Evolutionary conservation across 2,113 vertebrate genomes (phyloP), one percentile per base, ranked within the genome.

Genomic region (Leptobrachium leishanense): DNA sequence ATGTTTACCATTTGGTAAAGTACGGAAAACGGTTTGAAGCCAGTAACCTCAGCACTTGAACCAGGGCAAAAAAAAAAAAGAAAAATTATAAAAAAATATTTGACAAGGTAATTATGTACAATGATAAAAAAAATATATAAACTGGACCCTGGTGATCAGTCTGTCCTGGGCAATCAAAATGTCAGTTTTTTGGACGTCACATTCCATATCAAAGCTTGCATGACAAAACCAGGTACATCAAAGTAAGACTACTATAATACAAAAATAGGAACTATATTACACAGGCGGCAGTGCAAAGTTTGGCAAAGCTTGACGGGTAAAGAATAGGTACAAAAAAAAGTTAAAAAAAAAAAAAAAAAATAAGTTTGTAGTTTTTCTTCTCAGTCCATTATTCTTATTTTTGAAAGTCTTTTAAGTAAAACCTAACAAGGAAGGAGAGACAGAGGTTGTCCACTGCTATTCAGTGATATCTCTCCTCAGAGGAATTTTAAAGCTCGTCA

Each of bases 401-500:
- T 81, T 31, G 20, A 31, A 31, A 31, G 20, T 70, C 59, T 15
- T 3, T 69, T 31, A 53, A 82, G 85, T 11, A 13, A 20, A 41
- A 82, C 86, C 84, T 85, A 85, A 78, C 84, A 85, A 87, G 88
- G 88, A 85, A 88, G 89, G 86, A 87, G 82, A 85, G 84, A 86
- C 83, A 85, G 84, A 86, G 82, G 88, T 89, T 87, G 86, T 82
- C 80, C 50, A 73, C 83, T 88, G 84, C 90, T 84, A 95, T 87
- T 98, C 95, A 15, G 95, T 94, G 84, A 93, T 89, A 87, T 96
- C 96, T 89, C 96, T 97, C 84, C 96, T 95, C 76, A 99, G 88
- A 89, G 98, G 98, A 91, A 99, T 99, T 90, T 98, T 99, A 92
- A 99, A 99, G 90, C 97, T 96, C 75, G 97, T 97, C 85, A 99